A percentile compares a stretch with the other conserved stretches of the same genome.
Evolutionary conservation across 2,888 invertebrate species (phyloP).

Genomic region (Ennomos quercinarius): DNA sequence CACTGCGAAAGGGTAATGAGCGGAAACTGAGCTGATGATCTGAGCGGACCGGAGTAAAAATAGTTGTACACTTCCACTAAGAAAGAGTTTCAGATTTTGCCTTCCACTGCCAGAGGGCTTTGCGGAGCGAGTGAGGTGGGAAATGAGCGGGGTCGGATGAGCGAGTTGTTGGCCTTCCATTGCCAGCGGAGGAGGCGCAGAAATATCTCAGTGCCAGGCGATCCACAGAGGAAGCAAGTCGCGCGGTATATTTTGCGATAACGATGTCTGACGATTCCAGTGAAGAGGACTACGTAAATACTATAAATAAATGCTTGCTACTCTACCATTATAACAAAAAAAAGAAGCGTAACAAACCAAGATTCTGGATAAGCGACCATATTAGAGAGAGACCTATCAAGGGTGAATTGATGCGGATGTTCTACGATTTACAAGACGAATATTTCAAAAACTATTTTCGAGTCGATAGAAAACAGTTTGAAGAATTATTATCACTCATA

Average conservation of each 20-base stretch:
- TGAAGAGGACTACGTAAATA: too few relatives aligned
- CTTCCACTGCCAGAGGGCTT: slow-evolving; percentile 7
- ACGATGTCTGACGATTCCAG: too few relatives aligned
- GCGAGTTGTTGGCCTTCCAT: slow-evolving; percentile 6
- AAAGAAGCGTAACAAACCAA: slow-evolving; percentile 20
- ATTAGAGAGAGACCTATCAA: slow-evolving; percentile 28
- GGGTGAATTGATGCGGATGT: slow-evolving; percentile 28
- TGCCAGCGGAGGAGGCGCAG: background rate
- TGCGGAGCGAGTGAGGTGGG: slow-evolving; percentile 6
- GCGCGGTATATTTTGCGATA: too few relatives aligned
- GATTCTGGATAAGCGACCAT: slow-evolving; percentile 29
- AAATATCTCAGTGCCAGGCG: too few relatives aligned
- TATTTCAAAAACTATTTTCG: slow-evolving; percentile 31
- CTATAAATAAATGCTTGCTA: too few relatives aligned
- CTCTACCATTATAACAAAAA: background rate
- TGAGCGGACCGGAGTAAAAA: slow-evolving; percentile 6
- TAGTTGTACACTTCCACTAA: slow-evolving; percentile 8
- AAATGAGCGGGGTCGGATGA: slow-evolving; percentile 8
- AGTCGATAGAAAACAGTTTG: slow-evolving; percentile 29
- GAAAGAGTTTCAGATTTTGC: slow-evolving; percentile 8
- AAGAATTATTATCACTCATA: slow-evolving; percentile 30
- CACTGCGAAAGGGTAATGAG: background rate
- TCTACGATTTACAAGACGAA: slow-evolving; percentile 31
- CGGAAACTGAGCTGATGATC: slow-evolving; percentile 7
- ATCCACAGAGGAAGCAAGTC: too few relatives aligned